These are phyloP conservation scores for Melopsittacus undulatus DNA, from an alignment of 2,797 vertebrate genomes.

Conservation along the genomic window DNA sequence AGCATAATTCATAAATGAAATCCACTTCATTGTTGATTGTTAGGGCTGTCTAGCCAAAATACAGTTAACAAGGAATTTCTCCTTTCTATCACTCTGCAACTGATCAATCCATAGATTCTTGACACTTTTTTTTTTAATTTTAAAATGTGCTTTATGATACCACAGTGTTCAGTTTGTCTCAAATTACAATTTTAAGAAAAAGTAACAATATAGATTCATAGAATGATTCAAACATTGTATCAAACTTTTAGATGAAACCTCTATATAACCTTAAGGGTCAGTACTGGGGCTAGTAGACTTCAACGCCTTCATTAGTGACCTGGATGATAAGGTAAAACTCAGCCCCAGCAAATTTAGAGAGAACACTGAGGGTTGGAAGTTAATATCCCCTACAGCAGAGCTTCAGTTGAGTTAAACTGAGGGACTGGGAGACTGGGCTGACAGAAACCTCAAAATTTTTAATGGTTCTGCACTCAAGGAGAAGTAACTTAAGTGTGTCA, in stretches of 20 bases:
- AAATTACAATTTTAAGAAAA: neutral
- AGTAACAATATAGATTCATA: neutral
- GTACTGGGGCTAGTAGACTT: neutral
- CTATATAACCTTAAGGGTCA: neutral
- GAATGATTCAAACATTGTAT: neutral
- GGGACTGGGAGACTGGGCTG: neutral
- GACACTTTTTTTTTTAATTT: neutral
- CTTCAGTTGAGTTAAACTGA: neutral
- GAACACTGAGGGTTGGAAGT: fast-evolving
- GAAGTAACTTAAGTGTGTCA: neutral
- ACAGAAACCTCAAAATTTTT: neutral
- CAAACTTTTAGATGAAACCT: neutral
- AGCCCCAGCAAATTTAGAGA: neutral
- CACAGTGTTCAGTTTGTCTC: neutral
- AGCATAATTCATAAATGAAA: neutral
- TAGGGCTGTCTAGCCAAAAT: neutral
- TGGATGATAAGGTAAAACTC: neutral
- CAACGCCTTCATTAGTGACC: neutral
- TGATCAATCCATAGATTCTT: neutral
- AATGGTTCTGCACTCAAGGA: neutral
- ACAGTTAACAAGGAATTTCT: neutral
- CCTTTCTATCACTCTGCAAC: neutral
- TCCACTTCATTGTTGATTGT: neutral
- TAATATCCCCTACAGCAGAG: neutral
- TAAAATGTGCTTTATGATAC: neutral